Conservation (phyloP, 2,113 vertebrate species). For the Carassius carassius region DNA sequence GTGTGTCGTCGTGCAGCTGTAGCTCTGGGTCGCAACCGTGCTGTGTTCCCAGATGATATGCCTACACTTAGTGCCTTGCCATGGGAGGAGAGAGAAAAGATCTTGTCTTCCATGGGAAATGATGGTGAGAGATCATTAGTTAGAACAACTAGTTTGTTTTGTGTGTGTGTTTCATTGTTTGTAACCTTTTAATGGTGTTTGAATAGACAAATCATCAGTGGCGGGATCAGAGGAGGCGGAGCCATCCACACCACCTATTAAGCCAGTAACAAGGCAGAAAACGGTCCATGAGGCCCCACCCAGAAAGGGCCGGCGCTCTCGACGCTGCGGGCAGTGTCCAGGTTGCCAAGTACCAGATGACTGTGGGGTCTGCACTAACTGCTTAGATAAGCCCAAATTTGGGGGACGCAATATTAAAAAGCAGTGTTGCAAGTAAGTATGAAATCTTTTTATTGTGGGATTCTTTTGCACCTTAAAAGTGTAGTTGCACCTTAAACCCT, state of each 20-base stretch:
- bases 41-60: conserved; percentile 98
- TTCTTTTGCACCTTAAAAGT: conserved; percentile 12
- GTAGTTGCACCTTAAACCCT: neutral
- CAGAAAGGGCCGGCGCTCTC: conserved; percentile 92
- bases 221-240: conserved; percentile 98
- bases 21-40: conserved; percentile 93
- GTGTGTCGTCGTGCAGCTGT: conserved; percentile 97
- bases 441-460: neutral
- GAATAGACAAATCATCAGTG: conserved; percentile 92
- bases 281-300: conserved; percentile 88
- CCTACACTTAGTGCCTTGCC: conserved; percentile 99
- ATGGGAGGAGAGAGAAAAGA: conserved; percentile 98
- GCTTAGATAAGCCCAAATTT: conserved; percentile 98
- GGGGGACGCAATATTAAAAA: conserved; percentile 99
- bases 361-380: conserved; percentile 95
- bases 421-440: conserved; percentile 97
- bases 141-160: too few relatives aligned
- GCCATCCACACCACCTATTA: conserved; percentile 91
- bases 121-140: conserved; percentile 81
- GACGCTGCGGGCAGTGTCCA: conserved; percentile 94
- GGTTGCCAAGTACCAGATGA: conserved; percentile 98
- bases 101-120: conserved; percentile 99
- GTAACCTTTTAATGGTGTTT: neutral
- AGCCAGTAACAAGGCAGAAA: conserved; percentile 93
- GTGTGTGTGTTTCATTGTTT: neutral